These are phyloP conservation scores for Meteorus colon DNA, from an alignment of 2,888 invertebrate species.

Conservation along the genomic window DNA sequence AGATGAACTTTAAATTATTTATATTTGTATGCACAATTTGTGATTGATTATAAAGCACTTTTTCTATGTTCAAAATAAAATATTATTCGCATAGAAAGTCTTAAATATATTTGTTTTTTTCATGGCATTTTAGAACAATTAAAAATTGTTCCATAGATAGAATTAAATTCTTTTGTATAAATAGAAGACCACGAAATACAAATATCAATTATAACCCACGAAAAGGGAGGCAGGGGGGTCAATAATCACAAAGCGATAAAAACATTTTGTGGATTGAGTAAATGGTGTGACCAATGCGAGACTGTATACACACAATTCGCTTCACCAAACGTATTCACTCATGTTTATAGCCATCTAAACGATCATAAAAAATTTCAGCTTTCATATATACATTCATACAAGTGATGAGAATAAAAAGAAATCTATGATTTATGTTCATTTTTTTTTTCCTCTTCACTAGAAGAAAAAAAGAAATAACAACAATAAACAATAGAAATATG, in stretches of 20 bases:
- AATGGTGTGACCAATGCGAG: neutral
- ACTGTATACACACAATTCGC: neutral
- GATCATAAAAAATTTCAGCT: conserved; percentile 1
- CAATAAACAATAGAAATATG: too few species aligned
- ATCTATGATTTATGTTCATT: neutral
- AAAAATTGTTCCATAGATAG: neutral
- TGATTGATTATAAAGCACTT: too few species aligned
- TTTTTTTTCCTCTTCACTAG: neutral
- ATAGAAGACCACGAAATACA: neutral
- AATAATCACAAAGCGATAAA: conserved; percentile 25
- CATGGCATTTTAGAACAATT: neutral
- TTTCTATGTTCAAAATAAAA: too few species aligned
- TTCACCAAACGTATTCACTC: neutral
- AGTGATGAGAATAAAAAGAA: neutral
- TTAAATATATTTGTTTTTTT: neutral
- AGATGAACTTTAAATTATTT: too few species aligned
- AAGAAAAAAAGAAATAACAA: neutral
- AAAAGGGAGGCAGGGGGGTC: neutral
- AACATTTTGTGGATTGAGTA: conserved; percentile 18
- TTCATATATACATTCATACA: neutral
- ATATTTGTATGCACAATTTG: too few species aligned
- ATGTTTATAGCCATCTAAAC: neutral
- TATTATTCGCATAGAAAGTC: too few species aligned
- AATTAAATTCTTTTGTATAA: neutral
- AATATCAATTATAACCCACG: neutral